Conservation (phyloP, 2,113 vertebrate species). For the Ophiodon elongatus region DNA sequence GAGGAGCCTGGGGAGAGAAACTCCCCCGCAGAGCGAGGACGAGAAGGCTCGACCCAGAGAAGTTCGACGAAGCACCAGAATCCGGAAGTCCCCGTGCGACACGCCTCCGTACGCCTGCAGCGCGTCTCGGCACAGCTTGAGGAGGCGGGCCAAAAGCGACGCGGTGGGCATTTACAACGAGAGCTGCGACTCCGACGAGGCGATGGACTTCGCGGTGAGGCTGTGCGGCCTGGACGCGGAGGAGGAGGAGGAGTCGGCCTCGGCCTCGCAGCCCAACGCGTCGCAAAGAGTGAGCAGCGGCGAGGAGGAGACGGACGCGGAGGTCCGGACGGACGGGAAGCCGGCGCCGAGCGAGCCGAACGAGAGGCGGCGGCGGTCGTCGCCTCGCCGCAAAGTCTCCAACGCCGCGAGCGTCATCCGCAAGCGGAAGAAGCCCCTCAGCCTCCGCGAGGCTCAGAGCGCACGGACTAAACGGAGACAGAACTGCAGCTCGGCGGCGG, state of each 20-base stretch:
- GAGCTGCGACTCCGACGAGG: conserved; percentile 59
- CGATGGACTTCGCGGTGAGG: conserved; percentile 49
- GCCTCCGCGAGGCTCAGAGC: not conserved
- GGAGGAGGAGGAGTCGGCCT: too few relatives aligned
- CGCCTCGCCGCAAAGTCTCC: not conserved
- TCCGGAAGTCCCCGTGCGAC: conserved; percentile 17
- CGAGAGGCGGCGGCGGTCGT: too few relatives aligned
- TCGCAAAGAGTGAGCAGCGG: not conserved
- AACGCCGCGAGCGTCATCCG: not conserved
- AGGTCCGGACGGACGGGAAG: not conserved
- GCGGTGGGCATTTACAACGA: conserved; percentile 72
- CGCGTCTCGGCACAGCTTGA: conserved; percentile 41
- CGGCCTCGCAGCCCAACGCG: not conserved
- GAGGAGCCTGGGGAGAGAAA: not conserved
- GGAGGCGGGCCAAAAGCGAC: conserved; percentile 58
- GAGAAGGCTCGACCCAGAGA: not conserved
- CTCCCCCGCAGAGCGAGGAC: not conserved
- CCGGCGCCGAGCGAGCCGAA: conserved; percentile 8
- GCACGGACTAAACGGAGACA: conserved; percentile 18
- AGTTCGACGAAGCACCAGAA: conserved; percentile 44
- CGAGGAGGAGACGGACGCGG: conserved; percentile 37
- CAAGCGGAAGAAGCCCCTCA: not conserved
- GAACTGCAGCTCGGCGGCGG: not conserved
- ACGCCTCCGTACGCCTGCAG: not conserved
- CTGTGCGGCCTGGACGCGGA: conserved; percentile 56